Conservation (phyloP, 1,140 invertebrate genomes). For the Chironomus striatipennis region DNA sequence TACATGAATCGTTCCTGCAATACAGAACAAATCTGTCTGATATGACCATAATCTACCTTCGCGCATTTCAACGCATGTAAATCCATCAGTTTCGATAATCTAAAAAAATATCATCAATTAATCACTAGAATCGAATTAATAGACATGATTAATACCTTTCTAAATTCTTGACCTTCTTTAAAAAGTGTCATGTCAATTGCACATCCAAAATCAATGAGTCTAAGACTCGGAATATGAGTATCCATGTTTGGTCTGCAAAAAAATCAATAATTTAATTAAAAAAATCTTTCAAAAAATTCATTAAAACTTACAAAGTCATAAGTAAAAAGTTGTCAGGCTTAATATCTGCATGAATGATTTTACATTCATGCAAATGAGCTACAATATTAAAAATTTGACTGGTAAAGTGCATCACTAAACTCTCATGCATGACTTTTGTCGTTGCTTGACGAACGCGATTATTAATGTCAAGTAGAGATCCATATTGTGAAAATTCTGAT, state of each 20-base stretch:
- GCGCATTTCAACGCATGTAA: constrained; percentile 81
- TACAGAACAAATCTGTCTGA: constrained; percentile 84
- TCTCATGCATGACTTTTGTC: constrained; percentile 59
- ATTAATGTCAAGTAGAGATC: constrained; percentile 68
- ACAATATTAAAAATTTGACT: constrained; percentile 85
- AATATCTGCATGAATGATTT: constrained; percentile 93
- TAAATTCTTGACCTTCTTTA: constrained; percentile 70
- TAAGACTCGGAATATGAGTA: constrained; percentile 54
- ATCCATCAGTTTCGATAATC: constrained; percentile 55
- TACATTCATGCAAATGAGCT: constrained; percentile 76
- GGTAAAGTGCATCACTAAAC: constrained; percentile 70
- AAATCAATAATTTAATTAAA: constrained; percentile 31
- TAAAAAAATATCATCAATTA: neutral
- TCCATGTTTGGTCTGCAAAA: constrained; percentile 46
- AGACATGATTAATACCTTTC: constrained; percentile 40
- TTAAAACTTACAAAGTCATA: constrained; percentile 54
- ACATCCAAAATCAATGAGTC: constrained; percentile 81
- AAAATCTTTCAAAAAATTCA: too few species aligned
- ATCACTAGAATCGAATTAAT: neutral
- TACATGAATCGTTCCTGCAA: constrained; percentile 80
- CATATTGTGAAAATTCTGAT: constrained; percentile 67
- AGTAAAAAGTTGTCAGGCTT: constrained; percentile 96
- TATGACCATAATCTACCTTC: constrained; percentile 84
- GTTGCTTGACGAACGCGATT: constrained; percentile 62
- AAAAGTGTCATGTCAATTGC: constrained; percentile 85